These are phyloP conservation scores for Mythimna impura DNA, from an alignment of 2,888 invertebrate species.

Conservation along the genomic window DNA sequence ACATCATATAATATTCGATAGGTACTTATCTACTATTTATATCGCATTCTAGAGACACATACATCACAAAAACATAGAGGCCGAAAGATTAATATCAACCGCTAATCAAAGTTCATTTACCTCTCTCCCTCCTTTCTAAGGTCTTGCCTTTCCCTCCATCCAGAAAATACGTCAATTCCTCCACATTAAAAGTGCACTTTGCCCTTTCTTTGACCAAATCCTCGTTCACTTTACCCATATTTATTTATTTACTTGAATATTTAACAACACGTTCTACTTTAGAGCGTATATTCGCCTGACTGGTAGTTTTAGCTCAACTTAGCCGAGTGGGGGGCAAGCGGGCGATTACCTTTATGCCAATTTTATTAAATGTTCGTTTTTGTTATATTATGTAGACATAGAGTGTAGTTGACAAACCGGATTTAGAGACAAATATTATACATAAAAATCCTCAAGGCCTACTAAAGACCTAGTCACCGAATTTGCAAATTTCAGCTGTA, in stretches of 20 bases:
- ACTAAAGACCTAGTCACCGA: no score
- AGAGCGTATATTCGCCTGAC: conserved; percentile 21
- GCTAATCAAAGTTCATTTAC: conserved; percentile 66
- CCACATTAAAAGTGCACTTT: conserved; percentile 92
- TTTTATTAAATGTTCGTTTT: not conserved
- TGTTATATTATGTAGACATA: not conserved
- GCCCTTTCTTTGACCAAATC: conserved; percentile 93
- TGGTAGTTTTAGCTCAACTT: conserved; percentile 11
- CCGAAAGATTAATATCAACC: not conserved
- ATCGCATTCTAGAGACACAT: not conserved
- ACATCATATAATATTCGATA: no score
- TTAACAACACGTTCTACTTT: conserved; percentile 18
- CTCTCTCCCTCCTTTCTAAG: conserved; percentile 89
- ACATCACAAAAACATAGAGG: conserved; percentile 8
- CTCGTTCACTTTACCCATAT: conserved; percentile 88
- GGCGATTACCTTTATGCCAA: not conserved
- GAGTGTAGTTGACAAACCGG: not conserved
- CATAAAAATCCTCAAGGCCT: no score
- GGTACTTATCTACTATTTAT: not conserved
- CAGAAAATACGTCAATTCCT: conserved; percentile 94
- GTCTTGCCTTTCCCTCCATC: conserved; percentile 94
- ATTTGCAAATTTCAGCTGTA: no score
- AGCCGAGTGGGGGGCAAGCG: conserved; percentile 1
- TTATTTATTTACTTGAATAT: conserved; percentile 21
- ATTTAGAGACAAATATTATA: not conserved